phyloP scores from a whole-genome alignment of 2,888 invertebrate species.

The Zaprionus obscuricornis region DNA sequence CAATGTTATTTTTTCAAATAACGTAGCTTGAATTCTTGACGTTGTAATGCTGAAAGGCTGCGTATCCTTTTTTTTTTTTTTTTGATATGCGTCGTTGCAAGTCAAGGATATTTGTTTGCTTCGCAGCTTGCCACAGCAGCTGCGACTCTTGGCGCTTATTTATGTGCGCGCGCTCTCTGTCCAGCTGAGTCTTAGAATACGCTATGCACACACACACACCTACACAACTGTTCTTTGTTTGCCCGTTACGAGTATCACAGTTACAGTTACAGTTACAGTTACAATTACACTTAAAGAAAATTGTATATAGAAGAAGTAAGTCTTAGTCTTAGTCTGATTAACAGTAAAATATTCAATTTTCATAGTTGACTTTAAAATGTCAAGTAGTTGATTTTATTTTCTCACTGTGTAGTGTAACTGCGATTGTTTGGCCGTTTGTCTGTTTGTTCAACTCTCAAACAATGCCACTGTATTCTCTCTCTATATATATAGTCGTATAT shows the following conservation, averaged over 20 bases:
- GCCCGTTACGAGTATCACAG: conserved; percentile 5
- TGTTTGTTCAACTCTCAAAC: conserved; percentile 52
- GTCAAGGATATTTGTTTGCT: conserved; percentile 53
- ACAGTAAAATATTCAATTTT: too few species aligned
- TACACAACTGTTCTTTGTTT: conserved; percentile 6
- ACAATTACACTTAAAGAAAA: too few species aligned
- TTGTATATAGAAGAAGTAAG: too few species aligned
- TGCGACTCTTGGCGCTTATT: conserved; percentile 52
- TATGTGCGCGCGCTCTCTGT: conserved; percentile 47
- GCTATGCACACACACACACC: conserved; percentile 1
- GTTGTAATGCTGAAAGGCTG: conserved; percentile 7
- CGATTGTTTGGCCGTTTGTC: conserved; percentile 27
- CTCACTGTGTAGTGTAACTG: conserved; percentile 17
- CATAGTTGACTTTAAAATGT: too few species aligned
- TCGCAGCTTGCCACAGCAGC: conserved; percentile 29
- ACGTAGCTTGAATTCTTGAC: conserved; percentile 55
- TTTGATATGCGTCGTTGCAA: conserved; percentile 30
- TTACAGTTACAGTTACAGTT: conserved; percentile 30
- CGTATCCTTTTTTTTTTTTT: too few species aligned
- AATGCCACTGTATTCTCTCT: conserved; percentile 26
- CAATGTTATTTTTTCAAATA: too few species aligned
- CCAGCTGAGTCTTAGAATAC: conserved; percentile 20
- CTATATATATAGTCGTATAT: neutral
- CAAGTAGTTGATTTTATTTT: too few species aligned
- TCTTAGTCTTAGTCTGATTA: too few species aligned